phyloP scores from a whole-genome alignment of 2,888 invertebrate species.

The Allacma fusca region DNA sequence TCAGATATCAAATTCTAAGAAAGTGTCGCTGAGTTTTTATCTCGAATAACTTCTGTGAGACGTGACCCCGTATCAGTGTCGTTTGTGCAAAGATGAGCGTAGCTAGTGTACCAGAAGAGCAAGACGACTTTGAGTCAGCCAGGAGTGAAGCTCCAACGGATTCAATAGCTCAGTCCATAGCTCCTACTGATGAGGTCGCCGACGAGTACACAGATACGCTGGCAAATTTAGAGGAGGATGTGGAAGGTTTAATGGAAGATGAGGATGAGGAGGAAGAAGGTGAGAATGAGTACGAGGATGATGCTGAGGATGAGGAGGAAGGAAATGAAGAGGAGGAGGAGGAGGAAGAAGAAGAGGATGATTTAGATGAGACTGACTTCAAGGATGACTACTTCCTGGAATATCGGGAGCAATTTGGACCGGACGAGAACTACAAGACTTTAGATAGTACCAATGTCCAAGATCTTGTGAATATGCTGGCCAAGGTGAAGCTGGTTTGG shows the following conservation, averaged over 20 bases:
- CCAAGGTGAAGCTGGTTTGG: slow-evolving; percentile 58
- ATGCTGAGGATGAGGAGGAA: slow-evolving; percentile 27
- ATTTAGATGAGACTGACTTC: slow-evolving; percentile 34
- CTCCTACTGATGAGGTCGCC: background rate
- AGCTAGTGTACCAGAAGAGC: too few species aligned
- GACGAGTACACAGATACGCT: background rate
- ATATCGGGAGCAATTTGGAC: slow-evolving; percentile 35
- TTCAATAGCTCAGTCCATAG: background rate
- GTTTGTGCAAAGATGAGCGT: too few species aligned
- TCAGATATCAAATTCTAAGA: too few species aligned
- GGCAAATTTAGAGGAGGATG: slow-evolving; percentile 26
- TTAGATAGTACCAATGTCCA: slow-evolving; percentile 52
- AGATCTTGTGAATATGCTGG: slow-evolving; percentile 55
- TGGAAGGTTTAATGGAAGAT: slow-evolving; percentile 13
- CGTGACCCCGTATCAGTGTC: too few species aligned
- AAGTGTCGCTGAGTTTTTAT: too few species aligned
- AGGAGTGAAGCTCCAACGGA: too few species aligned
- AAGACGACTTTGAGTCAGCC: too few species aligned
- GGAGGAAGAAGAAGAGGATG: slow-evolving; percentile 34
- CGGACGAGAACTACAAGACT: slow-evolving; percentile 28
- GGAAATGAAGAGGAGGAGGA: slow-evolving; percentile 23
- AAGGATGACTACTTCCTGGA: slow-evolving; percentile 35
- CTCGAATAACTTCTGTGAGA: too few species aligned
- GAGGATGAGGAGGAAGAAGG: slow-evolving; percentile 39
- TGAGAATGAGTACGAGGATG: slow-evolving; percentile 21